Percentiles rank a stretch among this genome's conserved stretches.
These are phyloP conservation scores for Mormoops blainvillei DNA, from an alignment of 2,113 vertebrate species.

Conservation along the genomic window DNA sequence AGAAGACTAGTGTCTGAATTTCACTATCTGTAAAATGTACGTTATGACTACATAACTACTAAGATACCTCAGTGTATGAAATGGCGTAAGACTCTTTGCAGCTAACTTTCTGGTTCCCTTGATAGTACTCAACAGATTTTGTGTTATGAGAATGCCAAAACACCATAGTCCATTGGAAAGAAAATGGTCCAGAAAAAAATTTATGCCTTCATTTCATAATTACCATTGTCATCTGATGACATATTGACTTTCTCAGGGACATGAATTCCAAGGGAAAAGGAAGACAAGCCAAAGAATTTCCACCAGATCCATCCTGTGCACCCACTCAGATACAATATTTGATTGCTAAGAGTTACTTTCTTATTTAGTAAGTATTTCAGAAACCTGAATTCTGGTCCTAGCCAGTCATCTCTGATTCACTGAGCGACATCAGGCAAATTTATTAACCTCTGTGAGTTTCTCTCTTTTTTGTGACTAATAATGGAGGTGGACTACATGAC, in stretches of 20 bases:
- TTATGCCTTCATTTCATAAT: neutral
- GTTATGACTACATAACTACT: neutral
- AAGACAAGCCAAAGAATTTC: neutral
- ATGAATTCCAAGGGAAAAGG: neutral
- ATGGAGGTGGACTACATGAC: neutral
- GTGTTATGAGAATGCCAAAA: conserved; percentile 33
- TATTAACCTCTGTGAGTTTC: neutral
- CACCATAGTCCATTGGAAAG: neutral
- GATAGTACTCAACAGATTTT: conserved; percentile 13
- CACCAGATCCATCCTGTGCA: neutral
- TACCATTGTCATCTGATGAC: neutral
- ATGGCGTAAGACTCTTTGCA: neutral
- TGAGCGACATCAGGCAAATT: neutral
- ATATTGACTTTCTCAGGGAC: neutral
- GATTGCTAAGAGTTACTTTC: neutral
- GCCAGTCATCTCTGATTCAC: neutral
- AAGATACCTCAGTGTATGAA: conserved; percentile 9
- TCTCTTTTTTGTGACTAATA: neutral
- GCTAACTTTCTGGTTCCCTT: conserved; percentile 27
- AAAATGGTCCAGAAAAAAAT: conserved; percentile 26
- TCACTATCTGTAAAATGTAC: neutral
- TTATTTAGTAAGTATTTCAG: neutral
- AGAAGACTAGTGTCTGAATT: neutral
- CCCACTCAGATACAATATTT: neutral
- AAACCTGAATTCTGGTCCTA: neutral